Percentiles rank a stretch among this genome's conserved stretches.
These are phyloP conservation scores for Hippocampus mohnikei DNA, from an alignment of 2,113 vertebrate species.

Conservation along the genomic window DNA sequence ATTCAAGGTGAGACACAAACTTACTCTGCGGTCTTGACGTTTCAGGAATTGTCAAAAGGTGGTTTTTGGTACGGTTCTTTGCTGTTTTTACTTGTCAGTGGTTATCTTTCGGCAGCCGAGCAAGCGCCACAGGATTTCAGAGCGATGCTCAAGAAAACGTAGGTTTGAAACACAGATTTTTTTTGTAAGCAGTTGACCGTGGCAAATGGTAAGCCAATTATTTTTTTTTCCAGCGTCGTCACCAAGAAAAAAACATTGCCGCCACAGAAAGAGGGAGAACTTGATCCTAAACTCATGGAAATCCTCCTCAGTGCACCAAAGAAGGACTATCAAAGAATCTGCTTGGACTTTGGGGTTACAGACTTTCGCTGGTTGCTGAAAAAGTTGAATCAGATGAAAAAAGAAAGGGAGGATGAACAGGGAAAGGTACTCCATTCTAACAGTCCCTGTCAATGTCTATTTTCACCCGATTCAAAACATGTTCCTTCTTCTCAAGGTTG, in stretches of 20 bases:
- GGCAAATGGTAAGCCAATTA: neutral
- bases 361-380: constrained; percentile 88
- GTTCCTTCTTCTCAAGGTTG: constrained; percentile 62
- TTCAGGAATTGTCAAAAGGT: neutral
- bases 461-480: neutral
- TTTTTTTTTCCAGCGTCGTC: constrained; percentile 47
- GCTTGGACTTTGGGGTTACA: constrained; percentile 79
- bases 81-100: neutral
- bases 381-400: constrained; percentile 78
- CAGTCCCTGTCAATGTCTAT: neutral
- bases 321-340: constrained; percentile 86
- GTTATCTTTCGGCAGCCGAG: constrained; percentile 28
- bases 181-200: neutral
- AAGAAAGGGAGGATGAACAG: constrained; percentile 73
- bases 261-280: constrained; percentile 62
- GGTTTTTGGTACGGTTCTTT: neutral
- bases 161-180: constrained; percentile 12
- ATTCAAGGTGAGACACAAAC: neutral
- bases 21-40: no score
- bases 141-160: constrained; percentile 73
- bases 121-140: constrained; percentile 60
- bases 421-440: constrained; percentile 67
- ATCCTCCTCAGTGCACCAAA: constrained; percentile 77
- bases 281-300: constrained; percentile 81
- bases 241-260: constrained; percentile 45